Evolutionary conservation across 2,113 vertebrate genomes (phyloP), one percentile per base, ranked within the genome.

Genomic region (Alligator sinensis): DNA sequence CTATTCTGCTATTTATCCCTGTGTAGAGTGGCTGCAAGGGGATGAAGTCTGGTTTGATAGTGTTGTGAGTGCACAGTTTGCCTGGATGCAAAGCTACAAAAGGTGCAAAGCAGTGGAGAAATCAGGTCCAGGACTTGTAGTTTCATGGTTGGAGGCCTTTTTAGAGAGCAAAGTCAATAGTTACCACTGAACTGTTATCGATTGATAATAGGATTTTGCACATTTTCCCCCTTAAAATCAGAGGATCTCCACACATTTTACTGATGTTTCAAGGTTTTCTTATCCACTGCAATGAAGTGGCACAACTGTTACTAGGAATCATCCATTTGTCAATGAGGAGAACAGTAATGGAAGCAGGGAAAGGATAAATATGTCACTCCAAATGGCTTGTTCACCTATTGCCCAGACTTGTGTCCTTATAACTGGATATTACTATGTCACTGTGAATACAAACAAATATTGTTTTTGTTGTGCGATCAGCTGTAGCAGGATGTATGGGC

Each of bases 1-100:
- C n/a, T 30, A 9, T 58, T 2, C 85, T 88, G 25, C 70, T 30
- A 2, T 0, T 10, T 0, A 14, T 11, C 1, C 0, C 79, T 22
- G 11, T 82, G 77, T 58, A 60, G 2, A 47, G 47, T 7, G 55
- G 3, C 2, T 59, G 25, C 62, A 6, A 57, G 30, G 19, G 68
- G 6, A 28, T 1, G 30, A 47, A 3, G 8, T 84, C 30, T 8
- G 61, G 11, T 84, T 77, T 82, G 6, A 2, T 2, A 12, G 4
- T 0, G 9, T 15, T 28, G 60, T 34, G 18, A 47, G 47, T 62
- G 12, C 58, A 3, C 2, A 12, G 13, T 81, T 61, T 86, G 1
- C 12, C 9, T 38, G n/a, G 61, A 59, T 66, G n/a, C 27, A 21
- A 1, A 59, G 19, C 22, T 64, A n/a, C 2, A 0, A 2, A 14